Percentiles rank a stretch among this genome's conserved stretches.
These are phyloP conservation scores for Mastomys natalensis DNA, from an alignment of 2,113 vertebrate species.

Conservation along the genomic window DNA sequence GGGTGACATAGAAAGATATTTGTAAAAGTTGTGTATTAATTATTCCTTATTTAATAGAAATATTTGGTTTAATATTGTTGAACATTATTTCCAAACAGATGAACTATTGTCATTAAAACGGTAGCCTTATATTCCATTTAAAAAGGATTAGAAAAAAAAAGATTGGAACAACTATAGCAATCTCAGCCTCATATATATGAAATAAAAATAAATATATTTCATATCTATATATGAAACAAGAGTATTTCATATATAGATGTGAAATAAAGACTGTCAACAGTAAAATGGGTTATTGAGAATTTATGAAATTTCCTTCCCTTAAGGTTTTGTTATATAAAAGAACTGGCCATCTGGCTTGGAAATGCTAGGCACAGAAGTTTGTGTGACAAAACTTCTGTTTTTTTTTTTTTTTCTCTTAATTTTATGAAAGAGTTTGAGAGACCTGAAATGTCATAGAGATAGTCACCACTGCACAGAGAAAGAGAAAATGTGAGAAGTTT, in stretches of 20 bases:
- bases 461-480: constrained; percentile 7
- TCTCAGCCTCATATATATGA: not conserved
- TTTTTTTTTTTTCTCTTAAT: constrained; percentile 29
- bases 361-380: not conserved
- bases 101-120: constrained; percentile 36
- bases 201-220: not conserved
- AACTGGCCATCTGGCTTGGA: constrained; percentile 48
- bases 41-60: constrained; percentile 15
- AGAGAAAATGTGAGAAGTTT: constrained; percentile 3
- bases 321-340: constrained; percentile 57
- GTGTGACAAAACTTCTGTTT: not conserved
- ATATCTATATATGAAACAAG: not conserved
- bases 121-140: not conserved
- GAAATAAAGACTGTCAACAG: not conserved
- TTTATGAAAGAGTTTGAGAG: constrained; percentile 54
- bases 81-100: constrained; percentile 12
- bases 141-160: constrained; percentile 29
- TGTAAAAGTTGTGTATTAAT: constrained; percentile 22
- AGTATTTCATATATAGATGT: not conserved
- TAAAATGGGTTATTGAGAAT: not conserved
- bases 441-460: not conserved
- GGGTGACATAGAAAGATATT: not conserved
- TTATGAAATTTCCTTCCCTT: constrained; percentile 39
- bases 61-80: not conserved
- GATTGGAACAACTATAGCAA: not conserved